phyloP scores from a whole-genome alignment of 2,797 vertebrate genomes.

The Myripristis murdjan region DNA sequence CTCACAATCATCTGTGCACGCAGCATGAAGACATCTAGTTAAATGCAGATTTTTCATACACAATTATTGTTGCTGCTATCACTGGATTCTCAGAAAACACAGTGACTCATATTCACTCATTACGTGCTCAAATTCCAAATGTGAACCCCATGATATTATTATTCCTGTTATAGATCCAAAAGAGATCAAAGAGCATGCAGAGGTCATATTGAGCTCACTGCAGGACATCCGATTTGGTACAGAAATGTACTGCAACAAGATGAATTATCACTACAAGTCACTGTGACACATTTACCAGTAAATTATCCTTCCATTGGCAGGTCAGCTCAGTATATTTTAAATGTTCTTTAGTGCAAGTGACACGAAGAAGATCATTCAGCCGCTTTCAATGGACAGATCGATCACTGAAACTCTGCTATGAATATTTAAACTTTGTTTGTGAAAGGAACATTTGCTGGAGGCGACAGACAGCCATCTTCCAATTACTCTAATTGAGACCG shows the following conservation, averaged over 20 bases:
- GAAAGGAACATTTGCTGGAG: constrained; percentile 13
- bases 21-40: constrained; percentile 49
- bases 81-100: constrained; percentile 20
- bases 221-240: neutral
- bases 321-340: constrained; percentile 19
- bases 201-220: neutral
- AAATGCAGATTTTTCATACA: constrained; percentile 44
- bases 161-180: constrained; percentile 7
- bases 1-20: constrained; percentile 14
- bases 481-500: constrained; percentile 16
- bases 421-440: constrained; percentile 20
- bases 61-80: constrained; percentile 22
- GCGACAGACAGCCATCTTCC: constrained; percentile 21
- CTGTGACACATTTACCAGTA: neutral
- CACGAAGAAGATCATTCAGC: neutral
- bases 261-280: neutral
- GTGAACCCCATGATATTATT: constrained; percentile 11
- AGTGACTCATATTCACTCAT: constrained; percentile 2
- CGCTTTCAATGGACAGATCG: constrained; percentile 32
- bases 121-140: constrained; percentile 5
- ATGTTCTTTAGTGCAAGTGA: constrained; percentile 7
- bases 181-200: constrained; percentile 7
- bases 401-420: constrained; percentile 36
- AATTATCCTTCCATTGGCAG: neutral
- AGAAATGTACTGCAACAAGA: constrained; percentile 2